A percentile compares a stretch with the other conserved stretches of the same genome.
These are phyloP conservation scores for Drosophila sp. DNA, from an alignment of 1,140 invertebrate genomes.

Conservation along the genomic window DNA sequence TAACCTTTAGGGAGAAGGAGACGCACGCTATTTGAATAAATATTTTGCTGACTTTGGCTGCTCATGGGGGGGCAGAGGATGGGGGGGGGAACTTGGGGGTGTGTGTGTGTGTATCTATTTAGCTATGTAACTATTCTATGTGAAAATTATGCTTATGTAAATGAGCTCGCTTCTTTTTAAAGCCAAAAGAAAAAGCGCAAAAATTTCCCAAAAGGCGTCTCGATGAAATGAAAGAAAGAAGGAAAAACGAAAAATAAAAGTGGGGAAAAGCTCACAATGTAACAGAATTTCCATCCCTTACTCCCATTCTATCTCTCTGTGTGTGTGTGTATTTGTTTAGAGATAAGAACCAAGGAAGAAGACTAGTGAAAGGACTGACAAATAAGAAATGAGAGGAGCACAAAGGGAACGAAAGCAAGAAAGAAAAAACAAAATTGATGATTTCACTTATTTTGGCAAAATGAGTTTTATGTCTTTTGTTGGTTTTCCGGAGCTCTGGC, in stretches of 20 bases:
- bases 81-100: constrained; percentile 22
- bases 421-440: constrained; percentile 66
- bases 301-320: constrained; percentile 16
- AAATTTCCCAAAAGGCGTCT: constrained; percentile 1
- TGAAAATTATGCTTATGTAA: constrained; percentile 82
- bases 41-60: constrained; percentile 78
- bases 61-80: constrained; percentile 27
- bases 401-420: background rate
- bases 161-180: constrained; percentile 59
- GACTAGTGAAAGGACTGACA: constrained; percentile 18
- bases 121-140: constrained; percentile 78
- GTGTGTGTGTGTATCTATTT: constrained; percentile 40
- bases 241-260: constrained; percentile 22
- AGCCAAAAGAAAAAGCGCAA: constrained; percentile 15
- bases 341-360: constrained; percentile 41
- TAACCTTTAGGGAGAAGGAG: constrained; percentile 69
- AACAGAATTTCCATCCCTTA: constrained; percentile 68
- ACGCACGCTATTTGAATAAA: constrained; percentile 78
- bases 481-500: background rate
- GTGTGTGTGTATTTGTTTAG: constrained; percentile 12
- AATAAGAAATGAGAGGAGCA: background rate
- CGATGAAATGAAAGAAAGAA: constrained; percentile 15
- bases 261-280: constrained; percentile 34
- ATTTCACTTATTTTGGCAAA: constrained; percentile 74
- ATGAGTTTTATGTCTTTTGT: constrained; percentile 59